A percentile compares a stretch with the other conserved stretches of the same genome.
These are phyloP conservation scores for Monomorium pharaonis DNA, from an alignment of 1,140 invertebrate species.

Conservation along the genomic window DNA sequence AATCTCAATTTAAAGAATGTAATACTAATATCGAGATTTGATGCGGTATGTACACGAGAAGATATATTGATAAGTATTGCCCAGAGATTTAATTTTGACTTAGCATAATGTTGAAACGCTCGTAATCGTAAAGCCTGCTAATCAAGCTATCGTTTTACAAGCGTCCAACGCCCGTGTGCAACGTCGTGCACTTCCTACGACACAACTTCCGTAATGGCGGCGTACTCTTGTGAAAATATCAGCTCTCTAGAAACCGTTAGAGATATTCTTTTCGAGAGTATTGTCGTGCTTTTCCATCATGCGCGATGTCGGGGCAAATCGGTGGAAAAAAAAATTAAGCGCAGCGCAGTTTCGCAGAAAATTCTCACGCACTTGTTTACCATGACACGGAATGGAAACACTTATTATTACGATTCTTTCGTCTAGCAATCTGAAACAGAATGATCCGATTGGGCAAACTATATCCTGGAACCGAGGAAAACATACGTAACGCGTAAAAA, in stretches of 20 bases:
- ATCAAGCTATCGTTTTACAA: constrained; percentile 25
- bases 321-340: not conserved
- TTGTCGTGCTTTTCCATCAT: not conserved
- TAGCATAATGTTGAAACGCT: not conserved
- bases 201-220: constrained; percentile 69
- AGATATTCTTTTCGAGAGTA: not conserved
- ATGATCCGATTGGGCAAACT: too few species aligned
- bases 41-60: not conserved
- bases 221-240: constrained; percentile 38
- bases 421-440: not conserved
- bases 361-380: not conserved
- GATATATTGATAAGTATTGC: not conserved
- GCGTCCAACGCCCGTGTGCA: constrained; percentile 1
- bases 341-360: not conserved
- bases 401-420: not conserved
- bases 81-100: not conserved
- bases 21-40: not conserved
- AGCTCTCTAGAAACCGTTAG: constrained; percentile 18
- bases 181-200: constrained; percentile 1
- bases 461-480: not conserved
- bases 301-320: too few species aligned
- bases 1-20: not conserved
- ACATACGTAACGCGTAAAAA: too few species aligned
- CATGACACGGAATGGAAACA: not conserved
- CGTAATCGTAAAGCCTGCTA: not conserved